Conservation (phyloP, 1,140 invertebrate genomes). For the Pseudomyrmex gracilis region DNA sequence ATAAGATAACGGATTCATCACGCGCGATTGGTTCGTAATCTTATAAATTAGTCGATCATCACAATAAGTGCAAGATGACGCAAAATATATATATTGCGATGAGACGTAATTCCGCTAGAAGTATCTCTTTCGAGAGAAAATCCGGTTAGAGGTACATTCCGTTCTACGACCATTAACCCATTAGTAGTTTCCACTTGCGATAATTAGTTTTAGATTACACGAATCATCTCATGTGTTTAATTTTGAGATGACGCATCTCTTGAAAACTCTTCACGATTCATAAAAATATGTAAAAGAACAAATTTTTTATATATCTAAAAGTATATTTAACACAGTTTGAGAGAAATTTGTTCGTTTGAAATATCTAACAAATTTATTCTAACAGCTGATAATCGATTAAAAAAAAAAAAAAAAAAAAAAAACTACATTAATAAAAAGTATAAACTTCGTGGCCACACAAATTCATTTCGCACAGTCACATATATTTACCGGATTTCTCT, state of each 20-base stretch:
- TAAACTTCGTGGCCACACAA: not conserved
- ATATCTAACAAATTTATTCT: not conserved
- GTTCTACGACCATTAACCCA: not conserved
- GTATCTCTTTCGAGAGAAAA: conserved; percentile 37
- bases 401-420: not conserved
- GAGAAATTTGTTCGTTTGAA: no score
- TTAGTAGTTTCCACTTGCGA: not conserved
- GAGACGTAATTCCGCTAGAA: not conserved
- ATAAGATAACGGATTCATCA: conserved; percentile 12
- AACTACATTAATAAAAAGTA: not conserved
- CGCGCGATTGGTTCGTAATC: not conserved
- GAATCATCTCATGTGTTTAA: not conserved
- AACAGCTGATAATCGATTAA: conserved; percentile 7
- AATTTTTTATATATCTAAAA: not conserved
- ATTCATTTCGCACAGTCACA: not conserved
- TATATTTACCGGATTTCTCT: conserved; percentile 46
- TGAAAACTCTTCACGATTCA: not conserved
- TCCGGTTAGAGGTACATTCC: not conserved
- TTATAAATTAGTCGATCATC: conserved; percentile 24
- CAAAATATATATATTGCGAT: not conserved
- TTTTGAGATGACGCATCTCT: not conserved
- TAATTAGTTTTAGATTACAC: not conserved
- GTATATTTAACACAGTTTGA: not conserved
- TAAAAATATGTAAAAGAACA: not conserved
- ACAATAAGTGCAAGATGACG: not conserved